These are phyloP conservation scores for Anthoptus insignis DNA, from an alignment of 2,888 invertebrate species.

Conservation along the genomic window DNA sequence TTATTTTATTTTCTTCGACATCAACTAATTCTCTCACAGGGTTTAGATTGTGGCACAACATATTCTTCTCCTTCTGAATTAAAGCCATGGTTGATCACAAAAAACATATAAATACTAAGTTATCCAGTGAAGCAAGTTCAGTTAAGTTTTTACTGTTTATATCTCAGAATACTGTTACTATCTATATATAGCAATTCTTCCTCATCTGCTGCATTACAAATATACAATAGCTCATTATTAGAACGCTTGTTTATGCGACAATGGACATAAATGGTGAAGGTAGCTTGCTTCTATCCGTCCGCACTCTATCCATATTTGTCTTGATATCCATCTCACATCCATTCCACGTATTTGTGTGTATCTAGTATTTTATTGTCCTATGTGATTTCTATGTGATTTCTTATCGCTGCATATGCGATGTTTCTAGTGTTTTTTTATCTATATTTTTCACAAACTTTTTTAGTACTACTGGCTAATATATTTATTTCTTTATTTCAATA, in stretches of 20 bases:
- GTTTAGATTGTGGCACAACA: no score
- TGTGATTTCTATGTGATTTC: slow-evolving; percentile 1
- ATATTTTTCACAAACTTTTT: background rate
- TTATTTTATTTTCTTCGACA: no score
- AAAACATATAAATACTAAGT: no score
- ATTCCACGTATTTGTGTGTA: background rate
- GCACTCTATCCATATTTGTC: slow-evolving; percentile 19
- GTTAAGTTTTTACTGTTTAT: background rate
- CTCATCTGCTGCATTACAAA: slow-evolving; percentile 8
- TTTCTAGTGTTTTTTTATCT: background rate
- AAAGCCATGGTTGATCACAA: no score
- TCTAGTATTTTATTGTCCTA: slow-evolving; percentile 5
- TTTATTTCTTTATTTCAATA: no score
- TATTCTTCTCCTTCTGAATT: no score
- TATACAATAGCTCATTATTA: slow-evolving; percentile 15
- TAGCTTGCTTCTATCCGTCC: slow-evolving; percentile 15
- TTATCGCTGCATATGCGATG: background rate
- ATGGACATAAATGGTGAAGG: slow-evolving; percentile 25
- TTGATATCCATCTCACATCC: slow-evolving; percentile 8
- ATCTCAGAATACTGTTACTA: background rate
- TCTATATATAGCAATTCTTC: background rate
- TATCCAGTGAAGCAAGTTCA: slow-evolving; percentile 49
- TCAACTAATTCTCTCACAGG: no score
- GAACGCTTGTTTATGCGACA: slow-evolving; percentile 20
- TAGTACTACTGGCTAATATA: no score